A percentile compares a stretch with the other conserved stretches of the same genome.
Evolutionary conservation across 2,113 vertebrate species (phyloP).

Genomic region (Mesembrinibis cayennensis): DNA sequence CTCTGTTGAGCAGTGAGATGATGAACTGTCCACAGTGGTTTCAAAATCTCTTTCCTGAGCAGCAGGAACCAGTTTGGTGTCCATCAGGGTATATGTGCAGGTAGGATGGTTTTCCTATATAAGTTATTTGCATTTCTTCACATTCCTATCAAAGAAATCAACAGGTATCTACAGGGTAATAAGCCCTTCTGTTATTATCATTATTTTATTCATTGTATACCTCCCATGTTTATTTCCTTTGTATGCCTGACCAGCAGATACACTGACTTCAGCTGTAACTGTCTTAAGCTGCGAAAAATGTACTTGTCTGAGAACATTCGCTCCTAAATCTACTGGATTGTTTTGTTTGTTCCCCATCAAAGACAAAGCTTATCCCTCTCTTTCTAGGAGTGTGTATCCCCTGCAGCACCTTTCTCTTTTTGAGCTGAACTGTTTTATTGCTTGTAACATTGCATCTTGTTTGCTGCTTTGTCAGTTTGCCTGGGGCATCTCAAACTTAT

Average conservation of each 20-base stretch:
- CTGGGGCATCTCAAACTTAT: constrained; percentile 25
- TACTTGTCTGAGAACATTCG: neutral
- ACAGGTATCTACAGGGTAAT: neutral
- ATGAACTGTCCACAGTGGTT: neutral
- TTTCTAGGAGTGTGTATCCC: neutral
- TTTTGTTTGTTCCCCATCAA: neutral
- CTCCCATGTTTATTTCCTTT: neutral
- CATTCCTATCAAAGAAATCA: neutral
- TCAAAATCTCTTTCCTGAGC: neutral
- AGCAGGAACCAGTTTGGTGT: neutral
- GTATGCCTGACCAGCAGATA: neutral
- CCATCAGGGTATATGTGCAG: neutral
- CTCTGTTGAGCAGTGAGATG: neutral
- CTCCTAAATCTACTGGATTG: neutral
- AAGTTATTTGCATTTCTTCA: neutral
- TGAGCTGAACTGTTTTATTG: constrained; percentile 22
- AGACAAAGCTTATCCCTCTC: neutral
- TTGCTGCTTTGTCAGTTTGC: constrained; percentile 26
- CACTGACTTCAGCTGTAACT: neutral
- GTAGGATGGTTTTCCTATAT: neutral
- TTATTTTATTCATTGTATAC: neutral
- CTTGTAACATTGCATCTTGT: neutral
- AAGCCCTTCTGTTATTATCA: neutral
- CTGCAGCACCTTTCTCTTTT: neutral
- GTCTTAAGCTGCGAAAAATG: neutral